Conservation (phyloP, 2,888 invertebrate species). For the Nemapogon koenigi region DNA sequence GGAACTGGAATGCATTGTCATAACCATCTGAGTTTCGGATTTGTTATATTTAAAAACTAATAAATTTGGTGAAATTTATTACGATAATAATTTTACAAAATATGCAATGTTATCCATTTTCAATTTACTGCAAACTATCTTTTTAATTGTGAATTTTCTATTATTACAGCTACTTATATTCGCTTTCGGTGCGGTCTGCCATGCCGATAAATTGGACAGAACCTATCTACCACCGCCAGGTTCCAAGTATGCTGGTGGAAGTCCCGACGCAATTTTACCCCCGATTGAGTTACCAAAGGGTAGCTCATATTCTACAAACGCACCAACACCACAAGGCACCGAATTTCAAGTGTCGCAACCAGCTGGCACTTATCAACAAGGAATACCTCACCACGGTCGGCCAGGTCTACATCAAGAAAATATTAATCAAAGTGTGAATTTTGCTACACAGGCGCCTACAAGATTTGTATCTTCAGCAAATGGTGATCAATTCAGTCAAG, state of each 20-base stretch:
- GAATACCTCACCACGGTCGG: slow-evolving; percentile 14
- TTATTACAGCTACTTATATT: slow-evolving; percentile 33
- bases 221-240: slow-evolving; percentile 44
- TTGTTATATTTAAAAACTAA: too few species aligned
- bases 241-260: slow-evolving; percentile 35
- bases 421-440: slow-evolving; percentile 6
- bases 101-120: too few species aligned
- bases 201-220: slow-evolving; percentile 35
- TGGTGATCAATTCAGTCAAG: background rate
- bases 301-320: background rate
- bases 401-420: slow-evolving; percentile 10
- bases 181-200: slow-evolving; percentile 22
- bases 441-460: background rate
- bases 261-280: slow-evolving; percentile 26
- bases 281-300: slow-evolving; percentile 31
- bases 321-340: background rate
- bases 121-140: too few species aligned
- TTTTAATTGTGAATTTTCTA: too few species aligned
- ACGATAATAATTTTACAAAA: too few species aligned
- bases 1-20: too few species aligned
- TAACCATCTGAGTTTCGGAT: too few species aligned
- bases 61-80: too few species aligned
- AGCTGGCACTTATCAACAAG: background rate
- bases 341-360: background rate
- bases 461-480: background rate